A percentile compares a stretch with the other conserved stretches of the same genome.
phyloP scores from a whole-genome alignment of 2,113 vertebrate species.

The Todiramphus saurophagus region DNA sequence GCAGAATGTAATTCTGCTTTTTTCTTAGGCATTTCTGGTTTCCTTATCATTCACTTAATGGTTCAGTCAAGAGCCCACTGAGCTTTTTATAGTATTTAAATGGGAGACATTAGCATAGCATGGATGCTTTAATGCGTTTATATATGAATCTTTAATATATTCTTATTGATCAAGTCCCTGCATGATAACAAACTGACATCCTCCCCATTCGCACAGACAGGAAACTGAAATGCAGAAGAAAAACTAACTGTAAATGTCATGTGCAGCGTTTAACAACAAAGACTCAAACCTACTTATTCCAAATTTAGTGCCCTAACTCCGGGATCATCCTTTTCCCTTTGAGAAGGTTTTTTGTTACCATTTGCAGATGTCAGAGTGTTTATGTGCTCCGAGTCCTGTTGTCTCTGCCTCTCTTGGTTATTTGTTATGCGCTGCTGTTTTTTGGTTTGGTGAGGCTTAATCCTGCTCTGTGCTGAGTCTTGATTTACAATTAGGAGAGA shows the following conservation, averaged over 20 bases:
- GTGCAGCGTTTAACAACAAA: background rate
- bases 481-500: background rate
- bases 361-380: background rate
- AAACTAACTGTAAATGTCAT: background rate
- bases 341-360: background rate
- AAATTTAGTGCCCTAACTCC: background rate
- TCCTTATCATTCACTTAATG: background rate
- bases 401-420: background rate
- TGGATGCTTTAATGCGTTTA: constrained; percentile 11
- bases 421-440: background rate
- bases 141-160: background rate
- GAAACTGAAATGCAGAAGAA: background rate
- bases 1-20: background rate
- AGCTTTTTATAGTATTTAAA: constrained; percentile 31
- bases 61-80: background rate
- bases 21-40: background rate
- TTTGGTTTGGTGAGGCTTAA: background rate
- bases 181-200: background rate
- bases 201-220: background rate
- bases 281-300: background rate
- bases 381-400: background rate
- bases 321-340: background rate
- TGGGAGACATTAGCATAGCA: background rate
- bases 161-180: background rate
- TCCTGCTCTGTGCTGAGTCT: background rate